Evolutionary conservation across 2,888 invertebrate species (phyloP).

Genomic region (Synergus japonicus): DNA sequence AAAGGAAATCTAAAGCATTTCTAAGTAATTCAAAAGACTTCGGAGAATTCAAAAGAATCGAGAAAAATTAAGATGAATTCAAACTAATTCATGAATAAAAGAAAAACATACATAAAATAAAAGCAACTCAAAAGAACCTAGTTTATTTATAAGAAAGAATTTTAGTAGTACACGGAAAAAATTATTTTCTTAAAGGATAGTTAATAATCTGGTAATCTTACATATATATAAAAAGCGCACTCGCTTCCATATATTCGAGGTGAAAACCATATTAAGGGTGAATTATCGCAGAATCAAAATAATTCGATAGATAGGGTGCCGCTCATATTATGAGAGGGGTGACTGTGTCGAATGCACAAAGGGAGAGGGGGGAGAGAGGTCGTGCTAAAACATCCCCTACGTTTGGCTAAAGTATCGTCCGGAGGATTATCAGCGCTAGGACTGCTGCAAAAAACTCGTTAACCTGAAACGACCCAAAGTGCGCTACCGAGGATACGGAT

Average conservation of each 20-base stretch:
- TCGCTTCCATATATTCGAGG: conserved; percentile 48
- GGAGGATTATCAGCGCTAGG: conserved; percentile 45
- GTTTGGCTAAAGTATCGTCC: conserved; percentile 58
- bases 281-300: conserved; percentile 77
- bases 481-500: conserved; percentile 29
- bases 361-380: conserved; percentile 57
- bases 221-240: neutral
- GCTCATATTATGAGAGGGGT: conserved; percentile 65
- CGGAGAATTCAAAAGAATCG: no score
- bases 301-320: conserved; percentile 73
- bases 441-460: conserved; percentile 46
- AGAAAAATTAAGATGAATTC: no score
- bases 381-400: conserved; percentile 64
- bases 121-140: no score
- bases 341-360: conserved; percentile 58
- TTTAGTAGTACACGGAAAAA: no score
- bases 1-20: no score
- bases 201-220: no score
- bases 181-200: no score
- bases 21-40: no score
- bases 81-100: no score
- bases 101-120: no score
- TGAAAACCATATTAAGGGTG: conserved; percentile 70
- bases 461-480: conserved; percentile 47
- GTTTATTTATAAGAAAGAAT: no score